phyloP scores from a whole-genome alignment of 2,113 vertebrate species.

The Strigops habroptila region DNA sequence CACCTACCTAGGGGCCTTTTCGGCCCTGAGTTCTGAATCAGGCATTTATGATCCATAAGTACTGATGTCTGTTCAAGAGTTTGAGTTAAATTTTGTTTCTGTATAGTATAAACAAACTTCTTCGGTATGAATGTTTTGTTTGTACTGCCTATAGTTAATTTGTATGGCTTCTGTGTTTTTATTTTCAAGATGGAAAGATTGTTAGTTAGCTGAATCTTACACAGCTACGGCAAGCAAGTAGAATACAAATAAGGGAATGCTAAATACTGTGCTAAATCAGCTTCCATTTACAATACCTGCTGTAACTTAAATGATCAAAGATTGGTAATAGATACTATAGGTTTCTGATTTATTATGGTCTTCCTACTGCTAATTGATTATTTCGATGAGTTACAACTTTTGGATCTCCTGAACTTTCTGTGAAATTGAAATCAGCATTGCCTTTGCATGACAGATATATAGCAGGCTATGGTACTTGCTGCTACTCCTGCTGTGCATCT shows the following conservation, averaged over 20 bases:
- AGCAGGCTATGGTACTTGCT: neutral
- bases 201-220: neutral
- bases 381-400: neutral
- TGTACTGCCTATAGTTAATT: neutral
- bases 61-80: neutral
- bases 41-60: neutral
- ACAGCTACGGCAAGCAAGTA: neutral
- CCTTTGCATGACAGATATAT: neutral
- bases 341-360: neutral
- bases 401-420: neutral
- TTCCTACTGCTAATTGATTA: neutral
- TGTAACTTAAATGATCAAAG: neutral
- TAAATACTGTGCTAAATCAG: neutral
- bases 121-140: neutral
- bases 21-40: neutral
- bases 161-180: neutral
- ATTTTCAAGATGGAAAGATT: neutral
- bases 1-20: neutral
- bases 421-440: neutral
- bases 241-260: neutral
- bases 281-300: neutral
- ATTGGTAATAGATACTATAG: neutral
- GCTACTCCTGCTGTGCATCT: neutral
- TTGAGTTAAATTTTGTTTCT: neutral
- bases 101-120: neutral